These are phyloP conservation scores for Sorex araneus DNA, from an alignment of 2,113 vertebrate species.

Conservation along the genomic window DNA sequence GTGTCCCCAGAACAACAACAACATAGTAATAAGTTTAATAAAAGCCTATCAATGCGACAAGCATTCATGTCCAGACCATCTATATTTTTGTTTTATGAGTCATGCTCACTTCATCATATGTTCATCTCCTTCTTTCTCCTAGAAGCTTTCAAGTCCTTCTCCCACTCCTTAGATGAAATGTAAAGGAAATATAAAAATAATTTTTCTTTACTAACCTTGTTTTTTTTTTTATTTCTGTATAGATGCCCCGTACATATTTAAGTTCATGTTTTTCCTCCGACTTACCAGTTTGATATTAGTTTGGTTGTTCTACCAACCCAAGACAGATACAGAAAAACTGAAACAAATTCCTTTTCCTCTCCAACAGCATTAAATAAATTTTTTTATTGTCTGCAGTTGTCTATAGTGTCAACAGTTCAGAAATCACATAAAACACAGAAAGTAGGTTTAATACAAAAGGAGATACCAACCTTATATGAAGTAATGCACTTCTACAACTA, in stretches of 20 bases:
- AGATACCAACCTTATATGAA: background rate
- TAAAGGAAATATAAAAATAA: background rate
- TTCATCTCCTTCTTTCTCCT: background rate
- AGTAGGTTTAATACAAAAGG: background rate
- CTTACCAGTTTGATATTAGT: background rate
- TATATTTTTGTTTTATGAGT: background rate
- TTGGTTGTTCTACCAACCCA: background rate
- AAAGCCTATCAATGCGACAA: background rate
- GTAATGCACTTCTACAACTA: background rate
- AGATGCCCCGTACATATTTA: background rate
- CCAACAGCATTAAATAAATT: background rate
- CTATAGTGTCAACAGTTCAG: background rate
- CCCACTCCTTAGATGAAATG: background rate
- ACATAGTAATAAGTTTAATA: too few relatives aligned
- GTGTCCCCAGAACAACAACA: too few relatives aligned
- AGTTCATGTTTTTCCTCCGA: background rate
- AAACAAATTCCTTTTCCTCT: background rate
- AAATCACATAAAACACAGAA: background rate
- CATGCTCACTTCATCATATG: background rate
- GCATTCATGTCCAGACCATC: background rate
- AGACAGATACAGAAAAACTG: background rate
- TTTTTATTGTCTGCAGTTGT: background rate
- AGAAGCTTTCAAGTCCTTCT: background rate
- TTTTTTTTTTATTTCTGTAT: background rate
- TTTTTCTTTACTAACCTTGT: background rate